Evolutionary conservation across 2,797 vertebrate species (phyloP), one percentile per base, ranked within the genome.

Genomic region (Lacerta agilis): DNA sequence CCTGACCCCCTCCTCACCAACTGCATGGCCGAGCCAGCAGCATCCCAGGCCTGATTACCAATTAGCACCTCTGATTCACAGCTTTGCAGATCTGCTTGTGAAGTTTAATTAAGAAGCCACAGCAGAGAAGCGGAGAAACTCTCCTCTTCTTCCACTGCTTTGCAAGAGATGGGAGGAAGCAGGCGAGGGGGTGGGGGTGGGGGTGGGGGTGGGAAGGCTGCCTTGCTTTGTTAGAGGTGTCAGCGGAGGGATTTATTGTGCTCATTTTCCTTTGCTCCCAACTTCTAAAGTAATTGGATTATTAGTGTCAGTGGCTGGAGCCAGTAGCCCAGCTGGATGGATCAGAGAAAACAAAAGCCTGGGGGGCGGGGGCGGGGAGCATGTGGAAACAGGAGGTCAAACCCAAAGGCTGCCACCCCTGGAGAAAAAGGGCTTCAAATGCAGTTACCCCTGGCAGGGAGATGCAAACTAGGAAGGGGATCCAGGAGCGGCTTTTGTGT

Each of bases 41-140:
- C 72, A 81, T 81, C 45, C 77, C 29, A 72, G 76, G 66, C 76
- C 18, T 82, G 66, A 81, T 77, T 84, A 81, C 85, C 85, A 88
- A 86, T 91, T 91, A 88, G 67, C 86, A 79, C 67, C 83, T 86
- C 66, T 43, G 72, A 85, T 83, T 82, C 87, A 83, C 79, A 82
- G 79, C 83, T 79, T 78, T 61, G 29, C 72, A 90, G 79, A 64
- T 88, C 82, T 49, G 38, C 75, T 84, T 75, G n/a, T 80, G 89
- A 76, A 58, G 81, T 76, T 76, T 84, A 84, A 85, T 77, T 85
- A 81, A 85, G 82, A 58, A 85, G 82, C 58, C 4, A 73, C 55
- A 75, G 58, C 71, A 23, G 23, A 76, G 83, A 27, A 58, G 25
- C 10, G 41, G 49, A 15, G 43, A 29, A 3, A 38, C 15, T 61